Evolutionary conservation across 2,888 invertebrate species (phyloP), one percentile per base, ranked within the genome.

Genomic region (Ectropis crepuscularia): DNA sequence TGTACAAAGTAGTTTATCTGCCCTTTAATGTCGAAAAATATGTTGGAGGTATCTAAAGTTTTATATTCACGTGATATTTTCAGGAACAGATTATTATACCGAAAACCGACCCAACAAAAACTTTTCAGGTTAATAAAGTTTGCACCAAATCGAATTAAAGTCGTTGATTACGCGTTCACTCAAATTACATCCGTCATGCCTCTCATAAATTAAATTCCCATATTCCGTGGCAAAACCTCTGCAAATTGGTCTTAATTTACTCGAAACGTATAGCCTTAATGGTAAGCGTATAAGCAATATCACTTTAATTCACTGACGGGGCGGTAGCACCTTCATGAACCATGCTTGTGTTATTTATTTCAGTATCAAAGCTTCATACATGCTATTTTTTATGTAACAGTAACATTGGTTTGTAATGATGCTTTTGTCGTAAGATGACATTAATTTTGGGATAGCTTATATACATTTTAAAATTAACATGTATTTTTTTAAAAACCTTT

Each of bases 191-290:
- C 80, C 82, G 82, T 87, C 85, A 85, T 81, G 80, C 80, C 78
- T 80, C 82, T 82, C 81, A 80, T 85, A 86, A 86, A 90, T 90
- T 88, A 84, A 88, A 88, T 88, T 89, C 84, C 79, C 87, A 86
- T 89, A 86, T 86, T 83, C 85, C 78, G 78, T 73, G 76, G 82
- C 83, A 86, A 88, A 89, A 88, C 87, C 88, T 85, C 80, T 81
- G 83, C 88, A 90, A 91, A 90, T 90, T 90, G 88, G 82, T 88
- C 86, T 89, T 90, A 90, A 92, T 90, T 90, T 85, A 86, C 85
- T 84, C 77, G 85, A 87, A 89, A 90, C 81, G 84, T 90, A 88
- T 86, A 85, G 81, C 84, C 80, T 82, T 88, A 88, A 89, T 89
- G 82, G 81, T 88, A 82, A 89, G 83, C 81, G 78, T 87, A 83